Evolutionary conservation across 2,797 vertebrate genomes (phyloP), one percentile per base, ranked within the genome.

Genomic region (Melanotaenia pygmaea): DNA sequence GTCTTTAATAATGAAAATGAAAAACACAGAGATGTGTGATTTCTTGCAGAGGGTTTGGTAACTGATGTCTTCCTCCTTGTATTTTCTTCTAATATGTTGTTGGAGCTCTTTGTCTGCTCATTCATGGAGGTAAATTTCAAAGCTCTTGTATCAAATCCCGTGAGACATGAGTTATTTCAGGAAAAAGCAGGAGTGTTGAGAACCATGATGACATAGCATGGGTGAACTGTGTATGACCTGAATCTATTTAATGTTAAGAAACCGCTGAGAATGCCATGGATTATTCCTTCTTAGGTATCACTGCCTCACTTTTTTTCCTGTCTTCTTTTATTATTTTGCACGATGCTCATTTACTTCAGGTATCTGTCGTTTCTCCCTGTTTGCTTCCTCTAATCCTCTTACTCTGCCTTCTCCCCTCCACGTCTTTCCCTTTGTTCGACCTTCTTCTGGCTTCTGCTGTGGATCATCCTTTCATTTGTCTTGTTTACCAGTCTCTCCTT

Each of bases 311-410:
- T n/a, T 67, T 56, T 38, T 45, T 4, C 72, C 35, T 1, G 0
- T 34, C 59, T 53, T 47, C 59, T 53, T 47, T 77, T 65, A 32
- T 57, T 2, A 26, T 70, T 72, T 28, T 40, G 37, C 13, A 5
- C 1, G 2, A 51, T 11, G 58, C 59, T 61, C 10, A 2, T 64
- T 74, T 34, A 54, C 69, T 38, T 74, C 69, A 67, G 80, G 67
- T 76, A 59, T 18, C 69, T 8, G 22, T 58, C 5, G 5, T 62
- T 64, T 72, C 57, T 59, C 43, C 63, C 72, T 57, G 53, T 43
- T 81, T 70, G 65, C 74, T 60, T 71, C 30, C 74, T 76, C 59
- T 85, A 83, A 74, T 86, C 62, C 67, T 63, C 80, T 83, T 73
- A 73, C 18, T 72, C 24, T 16, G 63, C 72, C 69, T 63, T 74